Evolutionary conservation across 2,888 invertebrate species (phyloP).

Genomic region (Catocala nupta): DNA sequence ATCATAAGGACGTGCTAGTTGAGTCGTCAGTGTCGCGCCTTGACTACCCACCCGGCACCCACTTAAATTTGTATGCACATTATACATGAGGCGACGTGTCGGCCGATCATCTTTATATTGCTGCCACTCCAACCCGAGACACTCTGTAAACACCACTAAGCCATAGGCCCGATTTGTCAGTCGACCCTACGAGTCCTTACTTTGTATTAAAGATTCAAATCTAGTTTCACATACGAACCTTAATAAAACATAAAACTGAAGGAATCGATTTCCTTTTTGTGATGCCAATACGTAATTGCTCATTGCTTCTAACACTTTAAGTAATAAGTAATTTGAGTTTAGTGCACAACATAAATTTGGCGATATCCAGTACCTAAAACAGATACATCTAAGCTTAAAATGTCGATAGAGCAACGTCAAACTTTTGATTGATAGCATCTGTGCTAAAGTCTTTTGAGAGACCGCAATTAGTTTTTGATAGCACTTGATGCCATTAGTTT

Average conservation of each 20-base stretch:
- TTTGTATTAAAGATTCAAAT: conserved; percentile 36
- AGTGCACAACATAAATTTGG: too few relatives aligned
- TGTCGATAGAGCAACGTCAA: too few relatives aligned
- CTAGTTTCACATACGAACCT: conserved; percentile 6
- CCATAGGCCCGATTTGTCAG: conserved; percentile 60
- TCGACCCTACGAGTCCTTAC: conserved; percentile 22
- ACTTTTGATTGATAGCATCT: too few relatives aligned
- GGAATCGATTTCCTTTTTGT: background rate
- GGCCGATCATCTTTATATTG: conserved; percentile 80
- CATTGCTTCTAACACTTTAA: too few relatives aligned
- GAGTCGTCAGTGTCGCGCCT: conserved; percentile 62
- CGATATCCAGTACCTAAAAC: too few relatives aligned
- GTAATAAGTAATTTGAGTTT: too few relatives aligned
- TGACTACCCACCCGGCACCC: conserved; percentile 57
- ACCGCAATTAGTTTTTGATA: too few relatives aligned
- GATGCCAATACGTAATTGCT: too few relatives aligned
- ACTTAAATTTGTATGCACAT: conserved; percentile 83
- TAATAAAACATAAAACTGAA: conserved; percentile 17
- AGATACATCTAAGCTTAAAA: too few relatives aligned
- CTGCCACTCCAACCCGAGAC: conserved; percentile 61
- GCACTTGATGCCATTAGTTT: too few relatives aligned
- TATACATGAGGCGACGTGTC: conserved; percentile 81
- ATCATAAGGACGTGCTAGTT: conserved; percentile 71
- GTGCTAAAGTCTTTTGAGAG: too few relatives aligned
- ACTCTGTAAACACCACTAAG: conserved; percentile 66